Conservation (phyloP, 2,113 vertebrate species). For the Raja brachyura region DNA sequence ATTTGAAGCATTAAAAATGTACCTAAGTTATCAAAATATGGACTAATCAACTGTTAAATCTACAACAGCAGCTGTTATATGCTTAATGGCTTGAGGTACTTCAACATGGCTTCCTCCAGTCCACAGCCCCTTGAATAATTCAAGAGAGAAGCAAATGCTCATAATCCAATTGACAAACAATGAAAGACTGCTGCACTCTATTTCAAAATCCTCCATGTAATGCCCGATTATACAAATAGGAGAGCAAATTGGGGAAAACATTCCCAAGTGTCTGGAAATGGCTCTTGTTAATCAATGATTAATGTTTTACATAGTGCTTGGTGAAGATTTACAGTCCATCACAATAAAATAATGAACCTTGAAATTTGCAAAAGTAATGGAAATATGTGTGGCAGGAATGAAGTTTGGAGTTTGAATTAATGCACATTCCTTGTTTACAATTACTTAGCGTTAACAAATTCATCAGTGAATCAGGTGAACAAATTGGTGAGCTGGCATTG, state of each 20-base stretch:
- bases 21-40: neutral
- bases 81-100: too few relatives aligned
- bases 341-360: neutral
- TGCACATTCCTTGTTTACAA: neutral
- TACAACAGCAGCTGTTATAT: neutral
- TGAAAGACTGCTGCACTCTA: neutral
- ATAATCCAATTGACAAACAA: neutral
- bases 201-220: neutral
- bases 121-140: neutral
- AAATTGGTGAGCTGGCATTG: neutral
- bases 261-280: neutral
- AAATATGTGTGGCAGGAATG: neutral
- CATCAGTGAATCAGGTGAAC: neutral
- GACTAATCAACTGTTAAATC: neutral
- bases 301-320: neutral
- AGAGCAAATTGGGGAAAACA: neutral
- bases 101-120: neutral
- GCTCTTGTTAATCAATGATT: neutral
- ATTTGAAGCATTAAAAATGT: neutral
- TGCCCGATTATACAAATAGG: neutral
- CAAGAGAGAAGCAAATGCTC: neutral
- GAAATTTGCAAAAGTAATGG: neutral
- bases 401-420: constrained; percentile 2
- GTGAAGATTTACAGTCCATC: neutral
- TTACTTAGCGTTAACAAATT: neutral